phyloP scores from a whole-genome alignment of 2,797 vertebrate genomes.

The Chanos chanos region DNA sequence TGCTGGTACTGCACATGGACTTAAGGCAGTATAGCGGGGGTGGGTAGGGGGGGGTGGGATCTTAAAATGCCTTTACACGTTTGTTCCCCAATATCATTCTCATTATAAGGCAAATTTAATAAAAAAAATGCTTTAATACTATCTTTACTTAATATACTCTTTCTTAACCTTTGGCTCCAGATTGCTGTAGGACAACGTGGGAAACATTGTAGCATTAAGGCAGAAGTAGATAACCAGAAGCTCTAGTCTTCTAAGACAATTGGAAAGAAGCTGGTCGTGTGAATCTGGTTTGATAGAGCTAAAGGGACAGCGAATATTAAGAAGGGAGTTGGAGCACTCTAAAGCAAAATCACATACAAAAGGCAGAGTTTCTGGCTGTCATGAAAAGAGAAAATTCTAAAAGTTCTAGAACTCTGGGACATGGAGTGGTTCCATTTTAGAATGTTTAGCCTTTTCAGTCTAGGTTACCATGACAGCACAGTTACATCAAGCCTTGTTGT shows the following conservation, averaged over 20 bases:
- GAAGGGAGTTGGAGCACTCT: not conserved
- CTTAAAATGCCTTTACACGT: conserved; percentile 7
- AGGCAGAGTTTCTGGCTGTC: conserved; percentile 31
- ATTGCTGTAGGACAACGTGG: conserved; percentile 37
- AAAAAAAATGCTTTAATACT: conserved; percentile 34
- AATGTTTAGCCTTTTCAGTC: conserved; percentile 13
- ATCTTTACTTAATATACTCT: conserved; percentile 13
- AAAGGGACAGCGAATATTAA: not conserved
- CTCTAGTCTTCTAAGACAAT: not conserved
- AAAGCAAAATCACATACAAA: conserved; percentile 22
- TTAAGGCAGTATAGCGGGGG: conserved; percentile 49
- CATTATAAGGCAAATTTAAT: conserved; percentile 45
- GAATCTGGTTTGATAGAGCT: conserved; percentile 8
- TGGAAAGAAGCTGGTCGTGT: conserved; percentile 4
- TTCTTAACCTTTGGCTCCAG: conserved; percentile 42
- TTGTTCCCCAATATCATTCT: conserved; percentile 2
- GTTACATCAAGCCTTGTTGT: conserved; percentile 21
- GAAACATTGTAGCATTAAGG: conserved; percentile 46
- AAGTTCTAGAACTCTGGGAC: conserved; percentile 5
- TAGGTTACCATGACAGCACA: conserved; percentile 23
- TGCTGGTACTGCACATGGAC: conserved; percentile 42
- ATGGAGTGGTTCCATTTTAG: not conserved
- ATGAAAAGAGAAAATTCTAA: conserved; percentile 5
- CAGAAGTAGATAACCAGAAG: conserved; percentile 34
- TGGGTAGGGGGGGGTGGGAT: too few species aligned